These are phyloP conservation scores for Eubasilissa splendida DNA, from an alignment of 2,888 invertebrate species.

Conservation along the genomic window DNA sequence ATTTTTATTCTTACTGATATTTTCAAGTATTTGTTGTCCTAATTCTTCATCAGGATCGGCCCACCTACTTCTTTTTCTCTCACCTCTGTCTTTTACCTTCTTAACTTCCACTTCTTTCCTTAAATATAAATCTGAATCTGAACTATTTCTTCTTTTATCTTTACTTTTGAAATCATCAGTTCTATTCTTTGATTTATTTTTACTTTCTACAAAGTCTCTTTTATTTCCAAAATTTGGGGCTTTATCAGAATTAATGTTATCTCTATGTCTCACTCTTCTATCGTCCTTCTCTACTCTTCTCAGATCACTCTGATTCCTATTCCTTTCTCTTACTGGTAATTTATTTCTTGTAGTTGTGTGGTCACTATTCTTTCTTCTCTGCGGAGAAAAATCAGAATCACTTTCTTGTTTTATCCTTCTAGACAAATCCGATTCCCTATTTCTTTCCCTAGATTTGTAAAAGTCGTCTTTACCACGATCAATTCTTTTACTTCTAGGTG, in stretches of 20 bases:
- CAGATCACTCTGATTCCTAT: too few species aligned
- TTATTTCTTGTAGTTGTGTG: constrained; percentile 25
- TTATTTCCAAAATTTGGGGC: constrained; percentile 53
- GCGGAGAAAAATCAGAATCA: constrained; percentile 61
- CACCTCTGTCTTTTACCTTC: constrained; percentile 33
- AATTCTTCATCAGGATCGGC: constrained; percentile 52
- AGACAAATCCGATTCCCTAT: constrained; percentile 26
- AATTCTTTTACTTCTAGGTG: constrained; percentile 59
- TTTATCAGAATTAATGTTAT: constrained; percentile 39
- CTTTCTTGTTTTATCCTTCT: constrained; percentile 40
- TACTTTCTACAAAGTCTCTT: constrained; percentile 37
- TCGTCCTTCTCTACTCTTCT: too few species aligned
- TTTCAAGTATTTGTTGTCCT: constrained; percentile 55
- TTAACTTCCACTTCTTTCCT: constrained; percentile 50
- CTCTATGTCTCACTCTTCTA: too few species aligned
- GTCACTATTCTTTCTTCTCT: constrained; percentile 38
- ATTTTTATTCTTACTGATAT: constrained; percentile 55
- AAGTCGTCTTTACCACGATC: constrained; percentile 34
- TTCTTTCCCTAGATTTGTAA: not conserved
- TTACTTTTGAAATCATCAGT: constrained; percentile 29
- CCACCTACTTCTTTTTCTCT: constrained; percentile 39
- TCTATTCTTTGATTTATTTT: constrained; percentile 9
- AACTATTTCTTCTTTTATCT: constrained; percentile 24
- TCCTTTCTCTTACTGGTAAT: too few species aligned
- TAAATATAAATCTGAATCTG: not conserved